These are phyloP conservation scores for Ceyx cyanopectus DNA, from an alignment of 2,113 vertebrate genomes.

Conservation along the genomic window DNA sequence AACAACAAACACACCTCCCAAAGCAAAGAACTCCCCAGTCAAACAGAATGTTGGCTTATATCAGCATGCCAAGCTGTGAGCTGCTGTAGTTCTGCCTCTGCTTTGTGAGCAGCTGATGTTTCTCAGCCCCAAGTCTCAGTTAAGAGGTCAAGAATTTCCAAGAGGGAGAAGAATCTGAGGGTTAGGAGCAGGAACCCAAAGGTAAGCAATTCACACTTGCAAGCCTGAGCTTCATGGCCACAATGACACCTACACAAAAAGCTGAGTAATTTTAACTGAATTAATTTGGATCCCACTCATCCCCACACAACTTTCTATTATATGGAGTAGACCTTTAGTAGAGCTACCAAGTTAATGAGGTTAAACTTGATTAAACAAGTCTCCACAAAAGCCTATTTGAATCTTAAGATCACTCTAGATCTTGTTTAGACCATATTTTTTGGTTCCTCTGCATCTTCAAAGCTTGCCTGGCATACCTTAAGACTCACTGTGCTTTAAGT, in stretches of 20 bases:
- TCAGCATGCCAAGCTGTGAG: not conserved
- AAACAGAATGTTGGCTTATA: not conserved
- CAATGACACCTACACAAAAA: not conserved
- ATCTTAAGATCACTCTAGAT: not conserved
- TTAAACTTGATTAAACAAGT: slow-evolving; percentile 9
- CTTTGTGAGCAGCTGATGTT: not conserved
- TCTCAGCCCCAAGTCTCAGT: not conserved
- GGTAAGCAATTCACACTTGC: not conserved
- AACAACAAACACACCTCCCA: not conserved
- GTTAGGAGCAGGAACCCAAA: not conserved
- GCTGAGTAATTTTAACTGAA: slow-evolving; percentile 1
- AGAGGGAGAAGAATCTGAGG: not conserved
- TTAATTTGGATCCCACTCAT: not conserved
- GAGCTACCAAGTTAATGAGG: not conserved
- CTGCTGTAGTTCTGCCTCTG: not conserved
- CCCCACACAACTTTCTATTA: not conserved
- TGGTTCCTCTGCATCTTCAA: slow-evolving; percentile 8
- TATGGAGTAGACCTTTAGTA: not conserved
- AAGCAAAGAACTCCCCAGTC: not conserved
- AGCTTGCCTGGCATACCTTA: not conserved
- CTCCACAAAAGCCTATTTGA: not conserved
- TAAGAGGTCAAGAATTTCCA: not conserved
- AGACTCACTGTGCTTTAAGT: not conserved
- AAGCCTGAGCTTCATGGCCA: not conserved
- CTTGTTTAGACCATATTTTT: not conserved